Conservation (phyloP, 1,140 invertebrate species). For the Pseudomyrmex pallidus region DNA sequence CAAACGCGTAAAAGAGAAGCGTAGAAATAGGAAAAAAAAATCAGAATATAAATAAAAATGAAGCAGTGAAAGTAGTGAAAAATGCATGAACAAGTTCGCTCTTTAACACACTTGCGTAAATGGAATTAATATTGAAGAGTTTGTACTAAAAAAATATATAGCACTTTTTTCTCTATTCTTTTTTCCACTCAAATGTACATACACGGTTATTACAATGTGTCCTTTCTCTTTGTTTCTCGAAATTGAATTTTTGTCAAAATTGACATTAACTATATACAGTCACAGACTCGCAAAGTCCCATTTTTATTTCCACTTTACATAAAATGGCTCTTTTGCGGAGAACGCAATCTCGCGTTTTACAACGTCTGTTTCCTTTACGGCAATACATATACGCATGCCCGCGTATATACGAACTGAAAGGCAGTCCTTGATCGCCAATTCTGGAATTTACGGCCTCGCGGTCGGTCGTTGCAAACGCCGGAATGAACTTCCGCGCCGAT, state of each 20-base stretch:
- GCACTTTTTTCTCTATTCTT: background rate
- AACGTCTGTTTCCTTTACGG: background rate
- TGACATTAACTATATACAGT: background rate
- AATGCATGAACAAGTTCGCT: background rate
- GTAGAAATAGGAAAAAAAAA: slow-evolving; percentile 48
- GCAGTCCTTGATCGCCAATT: slow-evolving; percentile 32
- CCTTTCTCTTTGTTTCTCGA: background rate
- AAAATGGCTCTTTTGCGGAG: background rate
- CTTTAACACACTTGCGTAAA: background rate
- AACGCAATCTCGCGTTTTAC: slow-evolving; percentile 33
- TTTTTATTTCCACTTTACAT: slow-evolving; percentile 30
- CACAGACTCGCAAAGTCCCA: background rate
- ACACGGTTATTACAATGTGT: background rate
- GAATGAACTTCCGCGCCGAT: background rate
- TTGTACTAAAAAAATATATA: no score
- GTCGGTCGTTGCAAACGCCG: background rate
- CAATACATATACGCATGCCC: background rate
- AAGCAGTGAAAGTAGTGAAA: slow-evolving; percentile 14
- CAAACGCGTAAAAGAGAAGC: slow-evolving; percentile 13
- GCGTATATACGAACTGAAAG: slow-evolving; percentile 2
- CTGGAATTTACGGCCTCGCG: slow-evolving; percentile 22
- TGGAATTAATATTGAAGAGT: background rate
- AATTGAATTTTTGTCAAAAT: slow-evolving; percentile 8
- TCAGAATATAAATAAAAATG: slow-evolving; percentile 52
- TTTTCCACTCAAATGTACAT: background rate